These are phyloP conservation scores for Epizoanthus scotinus DNA, from an alignment of 92 coral and sea anemone species.

Conservation along the genomic window DNA sequence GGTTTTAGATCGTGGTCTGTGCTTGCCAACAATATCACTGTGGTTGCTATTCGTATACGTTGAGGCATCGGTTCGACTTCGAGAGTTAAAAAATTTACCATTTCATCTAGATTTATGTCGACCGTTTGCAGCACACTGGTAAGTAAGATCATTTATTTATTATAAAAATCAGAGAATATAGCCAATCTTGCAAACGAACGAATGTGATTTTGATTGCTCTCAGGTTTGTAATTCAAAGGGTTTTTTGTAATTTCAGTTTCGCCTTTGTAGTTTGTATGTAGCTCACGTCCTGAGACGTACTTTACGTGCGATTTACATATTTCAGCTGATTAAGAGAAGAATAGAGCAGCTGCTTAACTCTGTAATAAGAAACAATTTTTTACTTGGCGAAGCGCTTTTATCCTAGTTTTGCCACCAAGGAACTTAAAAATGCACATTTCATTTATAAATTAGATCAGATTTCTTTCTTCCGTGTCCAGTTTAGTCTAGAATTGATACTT, in stretches of 20 bases:
- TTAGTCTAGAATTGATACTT: neutral
- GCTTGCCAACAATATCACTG: constrained; percentile 92
- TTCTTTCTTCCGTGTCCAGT: neutral
- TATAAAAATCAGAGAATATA: neutral
- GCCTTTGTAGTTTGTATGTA: neutral
- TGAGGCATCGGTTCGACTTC: constrained; percentile 94
- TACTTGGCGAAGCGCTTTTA: neutral
- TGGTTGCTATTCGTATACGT: constrained; percentile 98
- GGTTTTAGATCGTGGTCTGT: constrained; percentile 91
- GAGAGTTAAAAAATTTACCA: constrained; percentile 93
- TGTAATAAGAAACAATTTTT: neutral
- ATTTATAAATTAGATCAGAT: neutral
- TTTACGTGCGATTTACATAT: constrained; percentile 31
- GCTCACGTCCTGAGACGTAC: constrained; percentile 2
- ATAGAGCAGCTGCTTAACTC: constrained; percentile 6
- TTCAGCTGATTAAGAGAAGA: constrained; percentile 17
- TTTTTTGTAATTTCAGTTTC: neutral
- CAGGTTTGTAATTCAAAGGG: neutral
- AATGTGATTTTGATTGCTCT: constrained; percentile 10
- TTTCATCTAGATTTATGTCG: constrained; percentile 98
- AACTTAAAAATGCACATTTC: neutral
- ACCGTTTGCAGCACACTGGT: constrained; percentile 99
- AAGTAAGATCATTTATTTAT: constrained; percentile 41
- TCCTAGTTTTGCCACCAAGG: neutral
- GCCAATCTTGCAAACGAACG: neutral